These are phyloP conservation scores for Drosophila mojavensis DNA, from an alignment of 1,140 invertebrate genomes.

Conservation along the genomic window DNA sequence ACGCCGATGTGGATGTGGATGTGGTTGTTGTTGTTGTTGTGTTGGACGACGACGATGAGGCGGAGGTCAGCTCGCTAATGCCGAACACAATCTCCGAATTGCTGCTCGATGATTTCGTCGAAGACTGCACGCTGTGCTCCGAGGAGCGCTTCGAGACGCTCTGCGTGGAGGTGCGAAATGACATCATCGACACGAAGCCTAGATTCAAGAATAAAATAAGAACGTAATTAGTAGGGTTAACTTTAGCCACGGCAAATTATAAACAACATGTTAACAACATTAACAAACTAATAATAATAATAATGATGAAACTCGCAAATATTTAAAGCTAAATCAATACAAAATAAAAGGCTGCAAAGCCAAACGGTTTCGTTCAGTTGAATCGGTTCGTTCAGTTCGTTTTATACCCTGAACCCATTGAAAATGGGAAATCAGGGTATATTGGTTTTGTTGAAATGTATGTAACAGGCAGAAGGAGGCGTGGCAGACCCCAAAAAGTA, in stretches of 20 bases:
- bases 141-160: slow-evolving; percentile 86
- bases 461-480: too few species aligned
- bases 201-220: background rate
- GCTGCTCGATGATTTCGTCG: slow-evolving; percentile 76
- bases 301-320: background rate
- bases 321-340: background rate
- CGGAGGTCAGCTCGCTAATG: slow-evolving; percentile 49
- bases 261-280: background rate
- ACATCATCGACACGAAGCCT: slow-evolving; percentile 90
- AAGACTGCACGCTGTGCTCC: slow-evolving; percentile 86
- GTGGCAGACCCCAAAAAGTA: too few species aligned
- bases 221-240: background rate
- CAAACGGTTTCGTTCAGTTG: too few species aligned
- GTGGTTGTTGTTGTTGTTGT: slow-evolving; percentile 43
- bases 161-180: slow-evolving; percentile 86
- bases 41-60: background rate
- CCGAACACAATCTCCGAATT: slow-evolving; percentile 70
- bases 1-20: background rate
- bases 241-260: background rate
- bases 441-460: too few species aligned
- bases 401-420: too few species aligned
- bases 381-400: too few species aligned
- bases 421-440: too few species aligned
- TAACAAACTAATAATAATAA: background rate
- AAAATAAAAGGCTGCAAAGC: background rate